Base-by-base conservation (phyloP, 2,113 vertebrate genomes). In the Cololabis saira region DNA sequence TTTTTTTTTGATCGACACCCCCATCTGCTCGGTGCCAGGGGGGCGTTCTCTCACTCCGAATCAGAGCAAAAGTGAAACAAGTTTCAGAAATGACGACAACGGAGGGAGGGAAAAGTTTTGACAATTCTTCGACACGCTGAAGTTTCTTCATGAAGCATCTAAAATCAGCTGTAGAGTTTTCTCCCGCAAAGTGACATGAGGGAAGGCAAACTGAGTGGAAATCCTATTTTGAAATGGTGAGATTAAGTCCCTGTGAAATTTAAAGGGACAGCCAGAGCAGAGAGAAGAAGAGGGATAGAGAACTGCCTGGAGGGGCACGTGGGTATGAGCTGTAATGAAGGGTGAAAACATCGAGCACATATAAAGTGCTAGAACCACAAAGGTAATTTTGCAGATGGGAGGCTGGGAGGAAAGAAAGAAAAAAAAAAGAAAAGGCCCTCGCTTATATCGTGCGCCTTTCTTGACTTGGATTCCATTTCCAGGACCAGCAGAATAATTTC, bases 191-290 rank as follows among this genome's bases (percentile, higher is more conserved):
- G 82, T 61, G 83, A 82, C 80, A 76, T 30, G 64, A 81, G 59
- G 80, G 72, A 49, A 71, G 71, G 76, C 45, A 75, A 89, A 91
- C 75, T 54, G 82, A 86, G 74, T 76, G 67, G 8, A 62, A 88
- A 83, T 86, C 89, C 83, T 74, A 82, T 91, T 89, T n/a, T 76
- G 71, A 69, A 89, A 83, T 53, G 78, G 45, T 48, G 45, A 75
- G 81, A 90, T 89, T 80, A 81, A 87, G 85, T 86, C 64, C 61
- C 44, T 11, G 2, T 73, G 71, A 85, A 76, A 89, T 87, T 53
- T 43, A 62, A 51, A 73, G 67, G 71, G 81, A 75, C 69, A 61
- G 67, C 61, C 27, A 0, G 33, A 71, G 67, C 21, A 37, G 63
- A 55, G 57, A 37, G 33, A 37, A 37, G 33, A 11, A 11, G 24